Evolutionary conservation across 1,140 invertebrate species (phyloP), one percentile per base, ranked within the genome.

Genomic region (Tyrophagus putrescentiae): DNA sequence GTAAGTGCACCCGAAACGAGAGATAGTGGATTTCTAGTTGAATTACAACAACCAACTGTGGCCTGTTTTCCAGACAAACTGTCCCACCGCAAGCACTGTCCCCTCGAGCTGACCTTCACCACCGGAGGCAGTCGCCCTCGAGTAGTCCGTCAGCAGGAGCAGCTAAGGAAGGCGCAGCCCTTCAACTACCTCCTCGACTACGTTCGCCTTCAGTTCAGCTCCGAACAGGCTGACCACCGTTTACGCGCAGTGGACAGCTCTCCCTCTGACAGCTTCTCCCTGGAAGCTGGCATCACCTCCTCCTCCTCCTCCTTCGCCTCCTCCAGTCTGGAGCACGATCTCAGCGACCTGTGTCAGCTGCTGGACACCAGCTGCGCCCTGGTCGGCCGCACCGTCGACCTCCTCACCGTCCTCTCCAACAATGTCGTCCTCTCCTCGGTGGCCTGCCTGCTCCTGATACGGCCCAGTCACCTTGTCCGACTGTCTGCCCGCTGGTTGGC

Each of bases 341-440:
- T 48, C 7, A 25, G 21, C 45, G 45, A 48, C 18, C 31, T 48
- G 18, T 48, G 45, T 48, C 45, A 48, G 31, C 18, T 48, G 45
- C 23, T 48, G 7, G 45, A 48, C 18, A 25, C 45, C 13, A 25
- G 21, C 7, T 48, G 18, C 45, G 45, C 23, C 18, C 31, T 48
- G 45, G 31, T 48, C 45, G 45, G 45, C 31, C 45, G 31, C 18
- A 25, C 6, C 31, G 45, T 48, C 7, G 45, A 48, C 45, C 18
- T 48, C 7, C 21, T 48, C 18, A 48, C 7, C 21, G 45, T 48
- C 13, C 31, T 21, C 18, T 25, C 45, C 45, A 48, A 48, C 9
- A 25, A 48, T n/a, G n/a, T n/a, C 18, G 23, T 48, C 21, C 7
- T 7, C 7, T 48, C 9, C 7, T 25, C 45, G 21, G 31, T 48